These are phyloP conservation scores for Trichacis sp. DNA, from an alignment of 2,888 invertebrate species.

Conservation along the genomic window DNA sequence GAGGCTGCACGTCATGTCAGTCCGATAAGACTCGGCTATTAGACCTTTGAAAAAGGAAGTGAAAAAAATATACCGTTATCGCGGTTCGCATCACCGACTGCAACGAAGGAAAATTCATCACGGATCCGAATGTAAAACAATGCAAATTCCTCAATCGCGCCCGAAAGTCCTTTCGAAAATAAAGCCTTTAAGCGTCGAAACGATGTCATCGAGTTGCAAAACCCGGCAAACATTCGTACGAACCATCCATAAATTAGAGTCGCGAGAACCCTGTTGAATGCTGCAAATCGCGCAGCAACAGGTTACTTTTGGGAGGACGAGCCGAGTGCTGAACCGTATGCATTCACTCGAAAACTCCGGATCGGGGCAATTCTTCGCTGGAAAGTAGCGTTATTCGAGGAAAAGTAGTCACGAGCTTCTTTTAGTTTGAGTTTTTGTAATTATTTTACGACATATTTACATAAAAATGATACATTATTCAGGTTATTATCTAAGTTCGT, in stretches of 20 bases:
- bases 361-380: neutral
- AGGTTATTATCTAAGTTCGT: too few species aligned
- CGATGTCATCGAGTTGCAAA: neutral
- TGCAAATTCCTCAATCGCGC: conserved; percentile 18
- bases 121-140: conserved; percentile 21
- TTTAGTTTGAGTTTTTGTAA: too few species aligned
- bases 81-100: conserved; percentile 45
- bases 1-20: conserved; percentile 49
- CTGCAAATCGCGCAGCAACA: conserved; percentile 8
- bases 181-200: too few species aligned
- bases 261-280: neutral
- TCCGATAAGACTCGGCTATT: conserved; percentile 57
- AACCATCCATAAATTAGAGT: neutral
- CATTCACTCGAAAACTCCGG: neutral
- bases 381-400: neutral
- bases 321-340: neutral
- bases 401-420: conserved; percentile 32
- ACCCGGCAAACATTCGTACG: neutral
- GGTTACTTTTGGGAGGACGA: conserved; percentile 5
- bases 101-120: conserved; percentile 21
- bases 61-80: conserved; percentile 53
- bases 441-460: too few species aligned
- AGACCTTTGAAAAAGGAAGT: conserved; percentile 55
- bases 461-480: too few species aligned
- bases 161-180: too few species aligned